These are phyloP conservation scores for Drosophila nasuta DNA, from an alignment of 1,140 invertebrate genomes.

Conservation along the genomic window DNA sequence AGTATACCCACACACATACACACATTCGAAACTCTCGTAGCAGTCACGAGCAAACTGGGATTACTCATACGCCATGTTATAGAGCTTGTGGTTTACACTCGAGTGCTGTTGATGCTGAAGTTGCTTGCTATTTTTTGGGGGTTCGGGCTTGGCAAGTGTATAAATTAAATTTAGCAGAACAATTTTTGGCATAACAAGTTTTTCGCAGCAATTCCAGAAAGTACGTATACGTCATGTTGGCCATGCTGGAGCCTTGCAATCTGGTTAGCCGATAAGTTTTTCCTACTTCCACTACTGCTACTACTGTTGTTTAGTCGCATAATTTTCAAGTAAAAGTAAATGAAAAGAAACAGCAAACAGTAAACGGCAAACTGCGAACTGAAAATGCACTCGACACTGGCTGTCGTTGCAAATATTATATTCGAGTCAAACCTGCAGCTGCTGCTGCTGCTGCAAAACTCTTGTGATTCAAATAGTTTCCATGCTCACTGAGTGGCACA, in stretches of 20 bases:
- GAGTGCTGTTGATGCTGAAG: slow-evolving; percentile 37
- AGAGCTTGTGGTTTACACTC: slow-evolving; percentile 46
- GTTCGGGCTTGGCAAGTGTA: slow-evolving; percentile 41
- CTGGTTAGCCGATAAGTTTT: slow-evolving; percentile 40
- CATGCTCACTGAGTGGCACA: slow-evolving; percentile 54
- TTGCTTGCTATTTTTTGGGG: slow-evolving; percentile 41
- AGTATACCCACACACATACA: slow-evolving; percentile 6
- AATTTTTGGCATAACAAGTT: slow-evolving; percentile 54
- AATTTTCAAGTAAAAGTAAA: slow-evolving; percentile 39
- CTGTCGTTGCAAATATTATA: slow-evolving; percentile 25
- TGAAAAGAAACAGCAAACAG: slow-evolving; percentile 44
- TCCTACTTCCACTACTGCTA: slow-evolving; percentile 10
- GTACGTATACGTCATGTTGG: slow-evolving; percentile 37
- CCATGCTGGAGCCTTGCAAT: slow-evolving; percentile 14
- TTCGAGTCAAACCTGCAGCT: slow-evolving; percentile 37
- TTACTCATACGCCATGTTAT: slow-evolving; percentile 59
- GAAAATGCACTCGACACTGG: slow-evolving; percentile 25
- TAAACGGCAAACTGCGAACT: slow-evolving; percentile 20
- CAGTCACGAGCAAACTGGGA: slow-evolving; percentile 3
- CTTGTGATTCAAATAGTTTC: slow-evolving; percentile 44
- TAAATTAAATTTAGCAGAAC: slow-evolving; percentile 66
- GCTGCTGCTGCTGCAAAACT: slow-evolving; percentile 1
- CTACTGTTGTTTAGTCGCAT: slow-evolving; percentile 24
- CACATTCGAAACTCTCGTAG: not conserved
- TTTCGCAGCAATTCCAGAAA: slow-evolving; percentile 15